A percentile compares a stretch with the other conserved stretches of the same genome.
phyloP scores from a whole-genome alignment of 2,113 vertebrate species.

The Arothron firmamentum region DNA sequence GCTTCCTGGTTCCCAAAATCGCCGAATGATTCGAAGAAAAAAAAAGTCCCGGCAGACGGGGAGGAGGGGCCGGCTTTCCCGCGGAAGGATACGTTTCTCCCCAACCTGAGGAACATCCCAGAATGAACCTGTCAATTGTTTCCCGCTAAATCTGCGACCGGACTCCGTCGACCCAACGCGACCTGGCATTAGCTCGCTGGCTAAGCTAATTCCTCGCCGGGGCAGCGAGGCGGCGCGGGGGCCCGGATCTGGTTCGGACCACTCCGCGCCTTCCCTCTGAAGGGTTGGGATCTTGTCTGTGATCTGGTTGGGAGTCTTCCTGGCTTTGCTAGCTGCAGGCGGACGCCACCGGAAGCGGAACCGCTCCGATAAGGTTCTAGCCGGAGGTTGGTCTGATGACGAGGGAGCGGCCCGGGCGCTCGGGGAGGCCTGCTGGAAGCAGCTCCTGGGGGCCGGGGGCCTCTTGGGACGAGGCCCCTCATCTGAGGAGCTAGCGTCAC shows the following conservation, averaged over 20 bases:
- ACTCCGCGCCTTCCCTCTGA: conserved; percentile 32
- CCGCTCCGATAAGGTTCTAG: background rate
- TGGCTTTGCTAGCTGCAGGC: conserved; percentile 36
- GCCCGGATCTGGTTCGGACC: conserved; percentile 33
- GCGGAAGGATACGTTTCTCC: too few species aligned
- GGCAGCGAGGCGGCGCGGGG: conserved; percentile 13
- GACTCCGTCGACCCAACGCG: conserved; percentile 27
- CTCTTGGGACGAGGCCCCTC: too few species aligned
- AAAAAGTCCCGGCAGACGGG: too few species aligned
- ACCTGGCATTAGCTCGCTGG: conserved; percentile 32
- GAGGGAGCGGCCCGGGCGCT: too few species aligned
- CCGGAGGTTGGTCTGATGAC: too few species aligned
- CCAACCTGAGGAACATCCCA: conserved; percentile 11
- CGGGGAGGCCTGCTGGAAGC: too few species aligned
- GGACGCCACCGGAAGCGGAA: conserved; percentile 40
- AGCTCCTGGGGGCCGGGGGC: too few species aligned
- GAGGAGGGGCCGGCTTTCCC: too few species aligned
- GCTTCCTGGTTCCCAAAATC: too few species aligned
- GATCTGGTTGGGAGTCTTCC: conserved; percentile 50
- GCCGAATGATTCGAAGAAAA: too few species aligned
- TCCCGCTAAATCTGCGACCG: conserved; percentile 28
- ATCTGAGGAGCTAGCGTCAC: too few species aligned
- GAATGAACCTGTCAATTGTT: conserved; percentile 34
- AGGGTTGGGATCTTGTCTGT: conserved; percentile 49
- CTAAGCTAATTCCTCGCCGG: conserved; percentile 44